Percentiles rank a stretch among this genome's conserved stretches.
Evolutionary conservation across 2,888 invertebrate genomes (phyloP).

Genomic region (Hypomecis punctinalis): DNA sequence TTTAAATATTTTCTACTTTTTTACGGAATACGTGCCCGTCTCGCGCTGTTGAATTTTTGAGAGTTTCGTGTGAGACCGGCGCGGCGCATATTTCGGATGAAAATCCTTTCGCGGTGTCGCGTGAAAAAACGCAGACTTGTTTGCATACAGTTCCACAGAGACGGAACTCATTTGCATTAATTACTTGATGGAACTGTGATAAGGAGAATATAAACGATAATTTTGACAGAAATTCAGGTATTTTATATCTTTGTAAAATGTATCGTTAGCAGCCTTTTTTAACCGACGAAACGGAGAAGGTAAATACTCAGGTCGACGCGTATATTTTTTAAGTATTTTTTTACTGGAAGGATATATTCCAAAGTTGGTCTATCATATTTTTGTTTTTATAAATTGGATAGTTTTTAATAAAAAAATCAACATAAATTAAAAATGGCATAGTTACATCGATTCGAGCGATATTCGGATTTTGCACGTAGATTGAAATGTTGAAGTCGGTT

Average conservation of each 20-base stretch:
- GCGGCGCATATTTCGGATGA: slow-evolving; percentile 70
- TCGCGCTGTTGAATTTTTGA: slow-evolving; percentile 77
- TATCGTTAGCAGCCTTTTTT: background rate
- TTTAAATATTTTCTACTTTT: background rate
- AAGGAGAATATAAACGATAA: slow-evolving; percentile 14
- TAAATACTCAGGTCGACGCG: too few relatives aligned
- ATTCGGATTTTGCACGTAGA: too few relatives aligned
- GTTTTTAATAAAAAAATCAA: too few relatives aligned
- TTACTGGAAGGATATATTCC: too few relatives aligned
- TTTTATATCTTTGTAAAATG: background rate
- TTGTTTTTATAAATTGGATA: too few relatives aligned
- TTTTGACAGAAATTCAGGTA: background rate
- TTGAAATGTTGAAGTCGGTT: too few relatives aligned
- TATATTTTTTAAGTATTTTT: too few relatives aligned
- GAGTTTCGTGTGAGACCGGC: slow-evolving; percentile 66
- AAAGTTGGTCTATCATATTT: too few relatives aligned
- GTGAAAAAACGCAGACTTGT: slow-evolving; percentile 61
- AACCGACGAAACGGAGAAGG: background rate
- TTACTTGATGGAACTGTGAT: slow-evolving; percentile 36
- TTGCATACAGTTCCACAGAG: slow-evolving; percentile 36
- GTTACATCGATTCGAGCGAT: too few relatives aligned
- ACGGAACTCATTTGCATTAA: slow-evolving; percentile 43
- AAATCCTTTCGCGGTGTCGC: slow-evolving; percentile 65
- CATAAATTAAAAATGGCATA: too few relatives aligned
- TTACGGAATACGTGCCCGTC: slow-evolving; percentile 60